These are phyloP conservation scores for Eilema caniola DNA, from an alignment of 2,888 invertebrate species.

Conservation along the genomic window DNA sequence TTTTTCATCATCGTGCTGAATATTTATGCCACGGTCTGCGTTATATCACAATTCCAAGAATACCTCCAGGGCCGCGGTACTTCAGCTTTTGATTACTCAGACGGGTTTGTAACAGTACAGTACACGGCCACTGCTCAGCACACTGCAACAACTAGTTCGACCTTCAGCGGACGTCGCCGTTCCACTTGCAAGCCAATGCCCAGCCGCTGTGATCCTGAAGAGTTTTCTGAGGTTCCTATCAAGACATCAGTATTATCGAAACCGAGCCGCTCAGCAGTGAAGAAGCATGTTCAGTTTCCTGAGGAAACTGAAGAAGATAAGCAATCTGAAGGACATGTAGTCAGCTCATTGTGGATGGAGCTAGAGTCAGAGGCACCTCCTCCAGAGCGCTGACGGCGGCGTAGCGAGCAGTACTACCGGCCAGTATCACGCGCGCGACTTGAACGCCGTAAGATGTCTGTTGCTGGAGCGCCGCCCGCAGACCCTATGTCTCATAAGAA, in stretches of 20 bases:
- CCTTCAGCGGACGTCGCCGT: constrained; percentile 81
- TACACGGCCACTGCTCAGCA: constrained; percentile 78
- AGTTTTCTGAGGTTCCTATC: constrained; percentile 77
- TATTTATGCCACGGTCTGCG: constrained; percentile 93
- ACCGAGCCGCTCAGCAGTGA: constrained; percentile 79
- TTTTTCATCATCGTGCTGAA: constrained; percentile 92
- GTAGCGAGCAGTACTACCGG: constrained; percentile 86
- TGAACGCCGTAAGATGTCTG: constrained; percentile 82
- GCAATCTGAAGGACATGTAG: constrained; percentile 73
- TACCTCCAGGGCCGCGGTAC: constrained; percentile 91
- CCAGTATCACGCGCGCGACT: constrained; percentile 78
- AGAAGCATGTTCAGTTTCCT: constrained; percentile 91
- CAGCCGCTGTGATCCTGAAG: constrained; percentile 77
- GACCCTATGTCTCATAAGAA: constrained; percentile 51
- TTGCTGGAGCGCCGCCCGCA: constrained; percentile 82
- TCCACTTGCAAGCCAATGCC: constrained; percentile 74
- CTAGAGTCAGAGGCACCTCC: constrained; percentile 74
- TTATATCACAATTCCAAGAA: constrained; percentile 95
- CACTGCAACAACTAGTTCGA: constrained; percentile 84
- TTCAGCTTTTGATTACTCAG: constrained; percentile 87
- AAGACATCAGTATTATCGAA: constrained; percentile 79
- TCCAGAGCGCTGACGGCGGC: constrained; percentile 84
- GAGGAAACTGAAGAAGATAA: constrained; percentile 69
- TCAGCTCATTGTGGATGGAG: constrained; percentile 83
- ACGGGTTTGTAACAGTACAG: constrained; percentile 75